Conservation (phyloP, 1,140 invertebrate genomes). For the Littorina saxatilis region DNA sequence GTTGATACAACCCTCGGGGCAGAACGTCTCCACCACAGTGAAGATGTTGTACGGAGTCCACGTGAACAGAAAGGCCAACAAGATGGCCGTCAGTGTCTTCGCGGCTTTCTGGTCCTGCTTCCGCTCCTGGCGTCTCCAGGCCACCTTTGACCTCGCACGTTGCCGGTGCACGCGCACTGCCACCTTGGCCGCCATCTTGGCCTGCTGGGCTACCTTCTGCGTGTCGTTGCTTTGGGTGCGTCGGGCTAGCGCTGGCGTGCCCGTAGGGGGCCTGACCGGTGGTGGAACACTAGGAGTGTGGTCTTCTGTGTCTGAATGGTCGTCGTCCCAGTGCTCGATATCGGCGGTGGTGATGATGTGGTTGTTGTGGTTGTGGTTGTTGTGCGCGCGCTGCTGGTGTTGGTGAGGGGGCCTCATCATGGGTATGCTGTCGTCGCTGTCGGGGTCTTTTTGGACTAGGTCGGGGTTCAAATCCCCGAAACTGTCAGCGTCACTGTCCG, state of each 20-base stretch:
- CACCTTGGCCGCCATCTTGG: conserved; percentile 62
- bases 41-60: conserved; percentile 99
- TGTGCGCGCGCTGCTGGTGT: background rate
- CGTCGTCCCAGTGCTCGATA: conserved; percentile 40
- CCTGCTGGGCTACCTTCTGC: conserved; percentile 65
- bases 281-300: conserved; percentile 21
- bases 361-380: conserved; percentile 25
- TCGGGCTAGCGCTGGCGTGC: conserved; percentile 68
- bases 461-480: conserved; percentile 44
- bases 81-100: conserved; percentile 96
- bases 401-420: conserved; percentile 3
- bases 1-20: conserved; percentile 64
- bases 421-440: conserved; percentile 41
- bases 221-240: conserved; percentile 61
- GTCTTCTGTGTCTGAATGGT: conserved; percentile 1
- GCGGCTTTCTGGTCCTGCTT: conserved; percentile 99
- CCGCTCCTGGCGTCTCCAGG: conserved; percentile 90
- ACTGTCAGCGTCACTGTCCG: conserved; percentile 52
- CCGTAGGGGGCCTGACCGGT: conserved; percentile 50
- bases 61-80: conserved; percentile 98
- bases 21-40: conserved; percentile 76
- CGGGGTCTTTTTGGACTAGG: conserved; percentile 38
- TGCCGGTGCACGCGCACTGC: conserved; percentile 62
- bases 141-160: conserved; percentile 55
- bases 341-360: conserved; percentile 8